Percentiles rank a stretch among this genome's conserved stretches.
phyloP scores from a whole-genome alignment of 2,113 vertebrate species.

The Dendropsophus ebraccatus region DNA sequence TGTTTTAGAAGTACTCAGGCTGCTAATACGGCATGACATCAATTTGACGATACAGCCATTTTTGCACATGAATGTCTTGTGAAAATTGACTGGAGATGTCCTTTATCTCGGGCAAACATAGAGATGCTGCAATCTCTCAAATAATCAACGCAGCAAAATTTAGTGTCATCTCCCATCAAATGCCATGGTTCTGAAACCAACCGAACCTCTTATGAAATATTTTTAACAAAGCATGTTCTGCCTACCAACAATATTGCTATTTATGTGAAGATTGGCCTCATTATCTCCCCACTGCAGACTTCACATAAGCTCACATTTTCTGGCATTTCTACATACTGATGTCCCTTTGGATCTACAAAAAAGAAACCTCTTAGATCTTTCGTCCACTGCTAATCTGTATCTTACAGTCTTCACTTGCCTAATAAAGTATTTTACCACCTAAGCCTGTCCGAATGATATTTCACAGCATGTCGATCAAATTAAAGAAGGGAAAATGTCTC shows the following conservation, averaged over 20 bases:
- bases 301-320: constrained; percentile 48
- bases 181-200: constrained; percentile 36
- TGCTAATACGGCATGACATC: constrained; percentile 25
- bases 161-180: constrained; percentile 43
- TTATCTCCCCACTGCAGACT: constrained; percentile 46
- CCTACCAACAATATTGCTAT: constrained; percentile 47
- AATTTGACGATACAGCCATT: constrained; percentile 22
- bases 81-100: constrained; percentile 29
- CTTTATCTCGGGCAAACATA: constrained; percentile 42
- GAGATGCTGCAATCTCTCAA: constrained; percentile 36
- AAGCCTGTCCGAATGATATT: constrained; percentile 45
- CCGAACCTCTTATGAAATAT: constrained; percentile 20
- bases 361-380: constrained; percentile 41
- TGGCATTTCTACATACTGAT: constrained; percentile 49
- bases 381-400: constrained; percentile 50
- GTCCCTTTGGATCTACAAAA: constrained; percentile 50
- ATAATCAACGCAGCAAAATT: constrained; percentile 28
- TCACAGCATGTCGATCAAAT: constrained; percentile 48
- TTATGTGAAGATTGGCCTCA: constrained; percentile 43
- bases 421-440: constrained; percentile 51
- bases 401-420: constrained; percentile 44
- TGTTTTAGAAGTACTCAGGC: constrained; percentile 19
- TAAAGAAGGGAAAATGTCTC: constrained; percentile 19
- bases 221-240: constrained; percentile 28
- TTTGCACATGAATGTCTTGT: constrained; percentile 24